Conservation (phyloP, 2,113 vertebrate genomes). For the Coracopsis vasa region DNA sequence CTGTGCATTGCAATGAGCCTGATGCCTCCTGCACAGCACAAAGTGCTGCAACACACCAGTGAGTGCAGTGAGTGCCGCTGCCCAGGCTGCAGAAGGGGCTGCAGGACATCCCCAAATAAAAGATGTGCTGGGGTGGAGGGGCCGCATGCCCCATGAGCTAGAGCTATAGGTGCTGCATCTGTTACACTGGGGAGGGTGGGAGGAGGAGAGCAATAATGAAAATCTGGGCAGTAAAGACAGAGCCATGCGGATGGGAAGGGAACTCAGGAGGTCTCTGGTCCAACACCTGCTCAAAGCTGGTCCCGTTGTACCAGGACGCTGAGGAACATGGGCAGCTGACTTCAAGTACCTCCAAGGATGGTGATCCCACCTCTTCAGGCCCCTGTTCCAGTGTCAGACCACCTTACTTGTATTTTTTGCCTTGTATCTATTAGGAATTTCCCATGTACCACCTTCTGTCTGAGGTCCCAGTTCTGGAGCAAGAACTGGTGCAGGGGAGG, state of each 20-base stretch:
- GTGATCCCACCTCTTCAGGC: fast-evolving
- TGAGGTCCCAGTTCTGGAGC: not conserved
- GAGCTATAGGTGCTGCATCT: not conserved
- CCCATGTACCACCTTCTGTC: not conserved
- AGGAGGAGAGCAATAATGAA: too few species aligned
- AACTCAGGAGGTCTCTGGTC: not conserved
- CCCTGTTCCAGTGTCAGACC: not conserved
- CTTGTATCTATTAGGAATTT: not conserved
- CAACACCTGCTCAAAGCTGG: not conserved
- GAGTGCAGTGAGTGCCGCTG: fast-evolving
- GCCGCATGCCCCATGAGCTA: fast-evolving
- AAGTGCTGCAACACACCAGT: fast-evolving
- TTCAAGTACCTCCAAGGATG: not conserved
- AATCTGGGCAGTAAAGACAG: not conserved
- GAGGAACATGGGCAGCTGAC: not conserved
- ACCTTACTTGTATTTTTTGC: not conserved
- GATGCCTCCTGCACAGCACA: not conserved
- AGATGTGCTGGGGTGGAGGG: not conserved
- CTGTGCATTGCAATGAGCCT: fast-evolving
- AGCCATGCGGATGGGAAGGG: not conserved
- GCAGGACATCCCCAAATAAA: not conserved
- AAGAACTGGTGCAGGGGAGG: not conserved
- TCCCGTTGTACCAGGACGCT: not conserved
- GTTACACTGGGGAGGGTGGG: not conserved
- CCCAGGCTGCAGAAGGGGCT: fast-evolving